Base-by-base conservation (phyloP, 2,888 invertebrate species). In the Dicranocentrus wangi region DNA sequence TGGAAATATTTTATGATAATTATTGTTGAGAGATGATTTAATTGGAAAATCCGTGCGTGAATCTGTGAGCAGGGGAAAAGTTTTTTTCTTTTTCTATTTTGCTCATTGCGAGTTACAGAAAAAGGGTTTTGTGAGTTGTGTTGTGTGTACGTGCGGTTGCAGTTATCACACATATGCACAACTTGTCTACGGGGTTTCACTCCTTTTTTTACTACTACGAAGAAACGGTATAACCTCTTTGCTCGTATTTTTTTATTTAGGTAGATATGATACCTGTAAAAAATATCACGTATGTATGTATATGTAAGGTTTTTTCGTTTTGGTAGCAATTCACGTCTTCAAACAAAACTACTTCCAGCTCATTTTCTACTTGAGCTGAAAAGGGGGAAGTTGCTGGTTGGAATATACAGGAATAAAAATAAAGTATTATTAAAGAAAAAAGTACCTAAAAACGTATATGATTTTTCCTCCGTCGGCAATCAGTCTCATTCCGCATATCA, bases 1-100 rank as follows among this genome's bases (percentile, higher is more conserved):
- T 81, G 80, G 80, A 81, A 60, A 75, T 81, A 81, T 81, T 81
- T 81, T 81, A 81, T 81, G 73, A 75, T 81, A 81, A 81, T 81
- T 81, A 81, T 69, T 81, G 80, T 63, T 75, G 80, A 75, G 80
- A 81, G 80, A 81, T 81, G 80, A 81, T 81, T 81, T 81, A 81
- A 81, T 81, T 81, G 80, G 80, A 75, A 81, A 81, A 75, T 81
- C 80, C 80, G 73, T 81, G 70, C 78, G 70, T 78, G 78, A 55
- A 65, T 55, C 72, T 61, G 17, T 32, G 10, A 32, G 32, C 32
- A 32, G 10, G 32, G 10, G 10, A 32, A 32, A 32, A 10, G 32
- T 32, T 32, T 32, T 32, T 55, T 21, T 21, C 55, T 55, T 21
- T 55, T 21, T 55, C 23, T 55, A 15, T n/a, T 19, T 51, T 51